These are phyloP conservation scores for Drosophila anomalata DNA, from an alignment of 2,888 invertebrate species.

Conservation along the genomic window DNA sequence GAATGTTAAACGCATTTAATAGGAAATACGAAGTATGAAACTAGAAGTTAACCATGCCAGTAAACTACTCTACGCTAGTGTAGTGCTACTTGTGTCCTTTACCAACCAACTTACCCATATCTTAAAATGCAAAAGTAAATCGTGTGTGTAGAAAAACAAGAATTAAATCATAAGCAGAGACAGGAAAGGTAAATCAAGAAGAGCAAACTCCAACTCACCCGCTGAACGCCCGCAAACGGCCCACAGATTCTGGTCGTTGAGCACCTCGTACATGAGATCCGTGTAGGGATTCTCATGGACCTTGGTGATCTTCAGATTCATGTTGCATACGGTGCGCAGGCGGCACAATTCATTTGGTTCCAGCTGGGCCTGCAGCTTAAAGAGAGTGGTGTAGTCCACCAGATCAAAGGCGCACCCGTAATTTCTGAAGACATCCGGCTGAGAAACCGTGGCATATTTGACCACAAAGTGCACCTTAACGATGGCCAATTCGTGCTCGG, in stretches of 20 bases:
- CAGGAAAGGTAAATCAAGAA: not conserved
- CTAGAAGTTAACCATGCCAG: constrained; percentile 1
- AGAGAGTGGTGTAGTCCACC: constrained; percentile 93
- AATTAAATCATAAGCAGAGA: constrained; percentile 55
- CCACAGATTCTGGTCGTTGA: constrained; percentile 97
- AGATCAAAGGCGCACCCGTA: constrained; percentile 91
- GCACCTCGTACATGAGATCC: constrained; percentile 95
- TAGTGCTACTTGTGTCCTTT: constrained; percentile 35
- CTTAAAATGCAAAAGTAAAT: constrained; percentile 57
- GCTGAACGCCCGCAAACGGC: constrained; percentile 95
- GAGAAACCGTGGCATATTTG: constrained; percentile 85
- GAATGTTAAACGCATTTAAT: not conserved
- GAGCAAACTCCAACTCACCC: constrained; percentile 84
- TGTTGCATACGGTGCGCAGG: constrained; percentile 93
- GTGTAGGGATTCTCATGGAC: constrained; percentile 84
- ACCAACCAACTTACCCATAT: constrained; percentile 65
- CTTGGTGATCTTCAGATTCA: constrained; percentile 89
- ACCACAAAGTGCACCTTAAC: constrained; percentile 88
- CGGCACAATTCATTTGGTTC: constrained; percentile 95
- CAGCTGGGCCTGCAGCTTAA: constrained; percentile 88
- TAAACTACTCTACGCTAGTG: constrained; percentile 12
- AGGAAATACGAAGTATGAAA: not conserved
- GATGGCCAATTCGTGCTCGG: constrained; percentile 85
- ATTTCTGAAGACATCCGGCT: constrained; percentile 81
- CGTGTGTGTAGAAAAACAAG: constrained; percentile 55